These are phyloP conservation scores for Argynnis bischoffii DNA, from an alignment of 2,888 invertebrate genomes.

Conservation along the genomic window DNA sequence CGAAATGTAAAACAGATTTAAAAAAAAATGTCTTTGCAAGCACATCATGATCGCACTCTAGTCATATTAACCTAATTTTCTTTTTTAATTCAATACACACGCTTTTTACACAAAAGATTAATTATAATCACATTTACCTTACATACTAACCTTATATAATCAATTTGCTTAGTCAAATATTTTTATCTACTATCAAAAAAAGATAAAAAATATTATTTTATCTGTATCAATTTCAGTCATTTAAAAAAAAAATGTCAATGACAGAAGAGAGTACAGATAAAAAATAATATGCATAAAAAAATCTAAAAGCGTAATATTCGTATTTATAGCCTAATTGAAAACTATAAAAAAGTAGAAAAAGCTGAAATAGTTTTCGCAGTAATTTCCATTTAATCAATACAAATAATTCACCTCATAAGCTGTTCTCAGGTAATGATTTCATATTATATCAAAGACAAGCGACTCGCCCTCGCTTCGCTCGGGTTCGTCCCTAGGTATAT, in stretches of 20 bases:
- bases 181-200: neutral
- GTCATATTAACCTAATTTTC: neutral
- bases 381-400: neutral
- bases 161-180: conserved; percentile 3
- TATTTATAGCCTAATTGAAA: neutral
- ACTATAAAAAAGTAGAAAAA: conserved; percentile 2
- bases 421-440: no score
- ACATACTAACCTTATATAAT: neutral
- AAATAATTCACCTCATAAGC: no score
- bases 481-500: no score
- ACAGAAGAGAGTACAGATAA: neutral
- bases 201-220: neutral
- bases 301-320: conserved; percentile 13
- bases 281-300: conserved; percentile 15
- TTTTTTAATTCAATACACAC: conserved; percentile 3
- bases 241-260: conserved; percentile 13
- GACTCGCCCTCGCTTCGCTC: no score
- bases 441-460: no score
- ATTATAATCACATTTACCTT: conserved; percentile 6
- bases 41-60: neutral
- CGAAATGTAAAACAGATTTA: no score
- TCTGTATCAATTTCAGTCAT: conserved; percentile 6
- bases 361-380: neutral
- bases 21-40: neutral
- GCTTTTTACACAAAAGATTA: neutral